phyloP scores from a whole-genome alignment of 2,797 vertebrate genomes.

The Balearica regulorum region DNA sequence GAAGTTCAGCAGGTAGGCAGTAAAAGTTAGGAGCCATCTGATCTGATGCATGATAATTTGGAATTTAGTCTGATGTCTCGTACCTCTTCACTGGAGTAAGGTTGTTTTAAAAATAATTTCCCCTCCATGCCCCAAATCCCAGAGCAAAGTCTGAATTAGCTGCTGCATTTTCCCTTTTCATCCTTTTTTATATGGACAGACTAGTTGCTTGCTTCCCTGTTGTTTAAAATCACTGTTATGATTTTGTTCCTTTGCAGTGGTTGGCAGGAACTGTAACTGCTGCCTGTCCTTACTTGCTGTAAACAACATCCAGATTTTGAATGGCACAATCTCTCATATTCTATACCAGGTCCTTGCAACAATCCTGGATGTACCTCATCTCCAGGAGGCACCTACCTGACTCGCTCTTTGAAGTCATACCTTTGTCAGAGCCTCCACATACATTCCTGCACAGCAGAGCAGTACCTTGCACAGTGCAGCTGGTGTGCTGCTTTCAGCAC shows the following conservation, averaged over 20 bases:
- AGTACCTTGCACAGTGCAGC: neutral
- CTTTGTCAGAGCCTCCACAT: neutral
- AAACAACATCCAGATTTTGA: neutral
- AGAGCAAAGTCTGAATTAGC: neutral
- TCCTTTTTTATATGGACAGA: neutral
- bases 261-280: neutral
- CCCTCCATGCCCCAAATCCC: neutral
- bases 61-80: neutral
- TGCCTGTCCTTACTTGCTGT: neutral
- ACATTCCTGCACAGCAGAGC: neutral
- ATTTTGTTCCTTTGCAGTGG: neutral
- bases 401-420: neutral
- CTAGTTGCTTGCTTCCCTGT: neutral
- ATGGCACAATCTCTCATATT: neutral
- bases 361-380: neutral
- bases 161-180: neutral
- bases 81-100: neutral
- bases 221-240: neutral
- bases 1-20: constrained; percentile 24
- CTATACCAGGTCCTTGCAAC: neutral
- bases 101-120: neutral
- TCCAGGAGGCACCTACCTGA: neutral
- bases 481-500: neutral
- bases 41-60: neutral
- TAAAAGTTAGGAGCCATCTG: constrained; percentile 6